Base-by-base conservation (phyloP, 1,140 invertebrate species). In the Procambarus clarkii region DNA sequence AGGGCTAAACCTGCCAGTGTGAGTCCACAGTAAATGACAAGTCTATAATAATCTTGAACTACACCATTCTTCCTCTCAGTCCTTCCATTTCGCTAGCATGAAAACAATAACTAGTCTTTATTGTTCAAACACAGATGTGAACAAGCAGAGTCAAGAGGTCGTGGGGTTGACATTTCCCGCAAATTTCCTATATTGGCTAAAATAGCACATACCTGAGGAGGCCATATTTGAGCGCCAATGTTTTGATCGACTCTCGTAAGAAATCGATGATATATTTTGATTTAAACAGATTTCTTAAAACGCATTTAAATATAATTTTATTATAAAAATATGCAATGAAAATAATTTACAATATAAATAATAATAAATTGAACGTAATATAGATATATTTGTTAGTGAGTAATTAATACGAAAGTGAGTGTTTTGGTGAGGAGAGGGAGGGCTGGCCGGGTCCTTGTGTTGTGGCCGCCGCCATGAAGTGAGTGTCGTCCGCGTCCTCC, bases 321-420 rank as follows among this genome's bases (percentile, higher is more conserved):
- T 99, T 96, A 97, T 98, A 96, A 97, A 95, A 84, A 3, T 45
- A 0, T 69, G 15, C 7, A 0, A 71, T 1, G 7, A 69, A 18
- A 84, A 46, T 69, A 84, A 45, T 84, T 69, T 48, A 84, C 4
- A 58, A 45, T 64, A n/a, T 13, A 45, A 11, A 44, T 44, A 21
- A 21, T 15, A 45, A 1, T 54, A n/a, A 13, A 46, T 18, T 48
- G 2, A 0, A 48, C 13, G 50, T 79, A 54, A 79, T 54, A 48
- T 21, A 79, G 46, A n/a, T 15, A 21, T 48, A 15, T 79, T 79
- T 5, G 15, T n/a, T 11, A 34, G 0, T 15, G 48, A 13, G 21
- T 46, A 18, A 21, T 79, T 48, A 15, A 7, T 48, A 48, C 48
- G 48, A 79, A 21, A 54, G 15, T 54, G 45, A 13, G 4, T 9